Base-by-base conservation (phyloP, 2,888 invertebrate genomes). In the Stegana nigrithorax region DNA sequence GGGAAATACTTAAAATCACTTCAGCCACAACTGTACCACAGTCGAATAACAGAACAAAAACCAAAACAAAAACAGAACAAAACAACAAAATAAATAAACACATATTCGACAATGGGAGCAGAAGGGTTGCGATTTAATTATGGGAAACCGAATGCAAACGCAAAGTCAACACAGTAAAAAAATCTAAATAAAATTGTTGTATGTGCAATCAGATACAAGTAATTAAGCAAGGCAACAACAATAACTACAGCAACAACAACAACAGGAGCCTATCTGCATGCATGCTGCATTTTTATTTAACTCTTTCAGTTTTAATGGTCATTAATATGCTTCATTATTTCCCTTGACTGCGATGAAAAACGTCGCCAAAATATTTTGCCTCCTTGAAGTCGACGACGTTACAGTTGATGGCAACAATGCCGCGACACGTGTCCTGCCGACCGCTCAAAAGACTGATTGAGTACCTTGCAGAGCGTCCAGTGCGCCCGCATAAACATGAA, bases 281-380 rank as follows among this genome's bases (percentile, higher is more conserved):
- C 39, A 53, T n/a, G n/a, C 53, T n/a, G 44, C 36, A 45, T 53
- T 60, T 62, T 64, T 66, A 73, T 78, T 79, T 80, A 79, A 79
- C 78, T 79, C 80, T 76, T 79, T 72, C 71, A 72, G 73, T 69
- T 68, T 78, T 76, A 72, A 73, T 81, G 78, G 78, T 78, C 81
- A 80, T 81, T 81, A 80, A 80, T 78, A 78, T 79, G 80, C 78
- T 80, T 80, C 78, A 80, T 80, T 81, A 80, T 80, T 76, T 80
- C 78, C 80, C 79, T 73, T 71, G 72, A 69, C 74, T 65, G 32
- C n/a, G 10, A 14, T 36, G 19, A 68, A 67, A 55, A 63, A 63
- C 62, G 62, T 57, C 62, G 32, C 58, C 32, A 44, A 44, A 45
- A n/a, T n/a, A n/a, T n/a, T n/a, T n/a, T 29, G 50, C 27, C 23